Conservation (phyloP, 2,888 invertebrate species). For the Ornithoptera priamus region DNA sequence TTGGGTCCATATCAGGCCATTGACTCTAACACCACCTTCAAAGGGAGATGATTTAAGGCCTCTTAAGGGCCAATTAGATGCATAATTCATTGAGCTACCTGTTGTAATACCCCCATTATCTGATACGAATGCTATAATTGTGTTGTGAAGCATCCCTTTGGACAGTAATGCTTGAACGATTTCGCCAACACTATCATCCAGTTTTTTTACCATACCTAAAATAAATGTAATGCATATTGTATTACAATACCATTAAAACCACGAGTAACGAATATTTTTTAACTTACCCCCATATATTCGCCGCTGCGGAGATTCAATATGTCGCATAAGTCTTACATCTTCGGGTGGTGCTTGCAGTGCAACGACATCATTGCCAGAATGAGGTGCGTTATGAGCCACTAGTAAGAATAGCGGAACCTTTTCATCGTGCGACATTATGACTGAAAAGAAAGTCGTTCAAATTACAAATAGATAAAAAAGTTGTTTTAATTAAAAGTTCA, state of each 20-base stretch:
- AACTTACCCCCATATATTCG: constrained; percentile 86
- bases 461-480: neutral
- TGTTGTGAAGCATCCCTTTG: constrained; percentile 86
- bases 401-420: constrained; percentile 87
- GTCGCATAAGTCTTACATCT: constrained; percentile 83
- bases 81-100: constrained; percentile 85
- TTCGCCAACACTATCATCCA: constrained; percentile 92
- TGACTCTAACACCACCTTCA: constrained; percentile 91
- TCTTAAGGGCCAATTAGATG: constrained; percentile 89
- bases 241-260: constrained; percentile 1
- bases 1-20: constrained; percentile 84
- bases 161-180: constrained; percentile 84
- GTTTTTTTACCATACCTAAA: constrained; percentile 89
- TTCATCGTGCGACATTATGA: constrained; percentile 80
- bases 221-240: constrained; percentile 34
- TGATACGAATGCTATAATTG: constrained; percentile 90
- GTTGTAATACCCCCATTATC: constrained; percentile 93
- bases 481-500: no score
- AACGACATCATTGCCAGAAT: constrained; percentile 85
- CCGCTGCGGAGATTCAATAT: constrained; percentile 84
- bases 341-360: constrained; percentile 86
- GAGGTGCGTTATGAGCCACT: constrained; percentile 89
- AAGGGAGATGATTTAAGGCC: constrained; percentile 88
- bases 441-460: constrained; percentile 42
- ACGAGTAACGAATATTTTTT: neutral